phyloP scores from a whole-genome alignment of 1,140 invertebrate genomes.

The Papilio glaucus region DNA sequence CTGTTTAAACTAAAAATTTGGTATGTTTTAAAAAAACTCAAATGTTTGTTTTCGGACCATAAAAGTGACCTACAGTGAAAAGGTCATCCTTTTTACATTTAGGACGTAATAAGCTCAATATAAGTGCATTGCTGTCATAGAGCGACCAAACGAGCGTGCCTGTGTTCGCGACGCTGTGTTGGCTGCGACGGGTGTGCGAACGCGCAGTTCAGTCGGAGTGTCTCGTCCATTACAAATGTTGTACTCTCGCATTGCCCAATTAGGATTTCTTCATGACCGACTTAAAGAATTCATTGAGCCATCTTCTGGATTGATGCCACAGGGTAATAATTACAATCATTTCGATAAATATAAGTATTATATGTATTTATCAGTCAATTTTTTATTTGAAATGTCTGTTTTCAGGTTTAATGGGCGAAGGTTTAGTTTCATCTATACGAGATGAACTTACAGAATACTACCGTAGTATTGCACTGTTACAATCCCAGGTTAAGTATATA shows the following conservation, averaged over 20 bases:
- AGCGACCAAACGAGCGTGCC: constrained; percentile 56
- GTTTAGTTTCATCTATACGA: constrained; percentile 92
- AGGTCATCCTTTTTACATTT: not conserved
- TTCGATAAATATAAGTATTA: not conserved
- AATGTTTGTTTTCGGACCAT: not conserved
- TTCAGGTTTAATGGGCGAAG: constrained; percentile 92
- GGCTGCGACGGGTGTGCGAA: constrained; percentile 70
- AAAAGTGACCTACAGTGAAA: not conserved
- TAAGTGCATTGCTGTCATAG: too few relatives aligned
- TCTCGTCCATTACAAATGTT: constrained; percentile 82
- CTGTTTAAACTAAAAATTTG: not conserved
- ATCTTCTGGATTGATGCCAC: constrained; percentile 84
- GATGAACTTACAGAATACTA: constrained; percentile 95
- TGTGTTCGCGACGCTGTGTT: constrained; percentile 73
- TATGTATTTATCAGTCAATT: not conserved
- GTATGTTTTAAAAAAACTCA: not conserved
- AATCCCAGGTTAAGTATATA: constrained; percentile 87
- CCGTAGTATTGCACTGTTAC: constrained; percentile 93
- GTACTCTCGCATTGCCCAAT: constrained; percentile 90
- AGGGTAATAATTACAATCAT: constrained; percentile 58
- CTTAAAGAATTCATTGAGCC: constrained; percentile 86
- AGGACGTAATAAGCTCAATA: not conserved
- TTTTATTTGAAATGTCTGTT: constrained; percentile 41
- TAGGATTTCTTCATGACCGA: constrained; percentile 87
- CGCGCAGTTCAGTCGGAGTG: constrained; percentile 45